A percentile compares a stretch with the other conserved stretches of the same genome.
phyloP scores from a whole-genome alignment of 2,113 vertebrate species.

The Lota lota region DNA sequence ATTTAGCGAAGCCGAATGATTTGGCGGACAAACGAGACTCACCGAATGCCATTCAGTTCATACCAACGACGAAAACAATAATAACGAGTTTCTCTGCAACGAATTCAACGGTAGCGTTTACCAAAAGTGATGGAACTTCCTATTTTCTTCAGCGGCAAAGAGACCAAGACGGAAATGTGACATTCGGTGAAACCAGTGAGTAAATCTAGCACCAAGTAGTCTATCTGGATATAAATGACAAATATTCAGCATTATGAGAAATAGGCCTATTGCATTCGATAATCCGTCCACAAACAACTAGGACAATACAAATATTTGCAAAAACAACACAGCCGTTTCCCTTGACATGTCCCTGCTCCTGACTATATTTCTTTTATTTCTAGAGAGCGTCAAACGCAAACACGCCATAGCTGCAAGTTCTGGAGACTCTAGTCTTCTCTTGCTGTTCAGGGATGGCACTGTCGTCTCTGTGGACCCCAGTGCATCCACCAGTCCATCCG shows the following conservation, averaged over 20 bases:
- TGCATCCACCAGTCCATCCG: not conserved
- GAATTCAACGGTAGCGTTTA: not conserved
- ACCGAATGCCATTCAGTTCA: not conserved
- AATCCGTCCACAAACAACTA: no score
- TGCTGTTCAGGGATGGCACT: not conserved
- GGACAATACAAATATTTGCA: no score
- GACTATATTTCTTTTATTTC: not conserved
- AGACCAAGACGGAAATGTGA: not conserved
- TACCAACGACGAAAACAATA: no score
- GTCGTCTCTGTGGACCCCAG: not conserved
- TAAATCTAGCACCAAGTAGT: not conserved
- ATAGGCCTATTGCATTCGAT: no score
- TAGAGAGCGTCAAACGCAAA: not conserved
- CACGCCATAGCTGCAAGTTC: not conserved
- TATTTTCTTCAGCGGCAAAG: not conserved
- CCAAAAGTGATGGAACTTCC: conserved; percentile 3
- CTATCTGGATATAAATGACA: no score
- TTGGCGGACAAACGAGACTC: not conserved
- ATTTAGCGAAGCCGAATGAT: not conserved
- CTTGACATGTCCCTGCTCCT: not conserved
- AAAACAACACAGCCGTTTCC: no score
- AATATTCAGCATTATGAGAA: no score
- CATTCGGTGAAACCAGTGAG: not conserved
- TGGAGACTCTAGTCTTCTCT: not conserved
- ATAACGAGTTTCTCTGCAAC: not conserved